Conservation (phyloP, 2,113 vertebrate genomes). For the Gallinago paraguaiae region DNA sequence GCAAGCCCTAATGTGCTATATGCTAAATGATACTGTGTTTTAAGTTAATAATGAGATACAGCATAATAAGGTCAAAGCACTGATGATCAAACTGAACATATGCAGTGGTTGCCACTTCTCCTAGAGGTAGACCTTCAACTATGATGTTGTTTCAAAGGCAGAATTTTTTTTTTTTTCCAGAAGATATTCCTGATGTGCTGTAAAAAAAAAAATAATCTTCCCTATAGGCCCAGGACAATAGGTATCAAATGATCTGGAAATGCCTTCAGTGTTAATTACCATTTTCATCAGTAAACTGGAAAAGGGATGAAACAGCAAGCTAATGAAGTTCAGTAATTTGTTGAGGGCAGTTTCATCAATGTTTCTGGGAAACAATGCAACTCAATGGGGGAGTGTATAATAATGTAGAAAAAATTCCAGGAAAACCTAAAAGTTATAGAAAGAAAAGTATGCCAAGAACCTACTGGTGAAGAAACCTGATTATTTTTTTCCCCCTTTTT, state of each 20-base stretch:
- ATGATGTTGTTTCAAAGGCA: not conserved
- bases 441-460: not conserved
- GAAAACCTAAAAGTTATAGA: not conserved
- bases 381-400: not conserved
- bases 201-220: not conserved
- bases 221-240: not conserved
- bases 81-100: not conserved
- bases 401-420: not conserved
- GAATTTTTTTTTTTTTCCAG: not conserved
- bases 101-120: not conserved
- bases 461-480: not conserved
- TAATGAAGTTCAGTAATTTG: not conserved
- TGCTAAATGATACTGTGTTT: not conserved
- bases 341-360: not conserved
- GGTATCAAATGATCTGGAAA: not conserved
- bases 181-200: not conserved
- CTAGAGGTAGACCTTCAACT: not conserved
- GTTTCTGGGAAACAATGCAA: not conserved
- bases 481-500: not conserved
- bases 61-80: conserved; percentile 1
- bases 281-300: not conserved
- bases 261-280: not conserved
- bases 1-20: not conserved
- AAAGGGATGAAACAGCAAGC: not conserved
- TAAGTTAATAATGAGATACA: not conserved